Conservation (phyloP, 2,888 invertebrate genomes). For the Acleris holmiana region DNA sequence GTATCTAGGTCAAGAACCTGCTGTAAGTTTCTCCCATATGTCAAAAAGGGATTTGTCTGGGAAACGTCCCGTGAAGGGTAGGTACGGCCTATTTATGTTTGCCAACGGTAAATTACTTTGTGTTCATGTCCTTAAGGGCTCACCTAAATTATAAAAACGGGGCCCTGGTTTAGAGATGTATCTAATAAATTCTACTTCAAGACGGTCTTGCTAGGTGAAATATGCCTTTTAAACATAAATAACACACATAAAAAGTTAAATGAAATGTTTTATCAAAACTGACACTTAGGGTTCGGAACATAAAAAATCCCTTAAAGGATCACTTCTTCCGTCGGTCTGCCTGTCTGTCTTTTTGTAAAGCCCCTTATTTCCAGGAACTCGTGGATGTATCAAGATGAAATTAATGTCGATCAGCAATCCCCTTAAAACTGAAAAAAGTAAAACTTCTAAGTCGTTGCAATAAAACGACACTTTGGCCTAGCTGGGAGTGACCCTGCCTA, state of each 20-base stretch:
- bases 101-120: slow-evolving; percentile 45
- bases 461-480: no score
- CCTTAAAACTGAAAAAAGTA: no score
- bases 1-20: slow-evolving; percentile 8
- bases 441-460: no score
- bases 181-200: slow-evolving; percentile 22
- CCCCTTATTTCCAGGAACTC: no score
- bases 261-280: no score
- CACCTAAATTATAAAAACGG: slow-evolving; percentile 35
- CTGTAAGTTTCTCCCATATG: slow-evolving; percentile 13
- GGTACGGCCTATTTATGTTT: slow-evolving; percentile 44
- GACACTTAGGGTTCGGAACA: neutral
- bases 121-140: slow-evolving; percentile 33
- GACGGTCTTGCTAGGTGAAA: neutral
- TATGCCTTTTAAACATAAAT: no score
- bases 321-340: no score
- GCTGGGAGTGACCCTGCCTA: no score
- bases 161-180: slow-evolving; percentile 9
- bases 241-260: neutral
- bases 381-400: no score
- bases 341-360: no score
- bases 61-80: slow-evolving; percentile 40
- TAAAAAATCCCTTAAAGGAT: no score
- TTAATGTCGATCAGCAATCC: no score
- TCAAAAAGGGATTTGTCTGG: slow-evolving; percentile 40